Base-by-base conservation (phyloP, 2,888 invertebrate species). In the Tetragonisca angustula region DNA sequence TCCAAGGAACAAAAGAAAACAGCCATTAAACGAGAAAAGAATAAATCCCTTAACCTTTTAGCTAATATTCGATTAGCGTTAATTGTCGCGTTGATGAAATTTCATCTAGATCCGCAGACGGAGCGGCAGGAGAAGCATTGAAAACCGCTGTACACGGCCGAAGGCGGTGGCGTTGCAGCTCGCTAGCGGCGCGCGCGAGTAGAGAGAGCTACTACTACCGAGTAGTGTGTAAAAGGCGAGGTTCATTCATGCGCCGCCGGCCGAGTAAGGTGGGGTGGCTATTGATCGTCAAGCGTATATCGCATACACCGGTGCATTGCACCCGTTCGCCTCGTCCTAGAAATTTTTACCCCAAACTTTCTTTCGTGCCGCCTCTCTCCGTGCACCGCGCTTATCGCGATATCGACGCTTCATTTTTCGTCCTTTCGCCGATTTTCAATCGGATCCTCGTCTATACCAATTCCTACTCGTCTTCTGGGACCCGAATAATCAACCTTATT, bases 221-320 rank as follows among this genome's bases (percentile, higher is more conserved):
- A 86, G 84, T 85, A 87, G 88, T 86, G 87, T 88, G 88, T 88
- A 90, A 91, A 91, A 93, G 92, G 92, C 91, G 92, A 93, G 92
- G 93, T 94, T 94, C 94, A 94, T 94, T 94, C 94, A 94, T 94
- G 93, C 93, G 92, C 93, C 92, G 92, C 91, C 88, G 86, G 91
- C 91, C 91, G 91, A 92, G 92, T 92, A 91, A 81, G 93, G 93
- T 93, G 92, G 92, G 92, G 93, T 93, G 91, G 91, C 89, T 93
- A 94, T 93, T 94, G 94, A 94, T 94, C 93, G 93, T 36, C 43
- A 62, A 90, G 89, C 91, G 91, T 91, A 90, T 90, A 90, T 91
- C 88, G 87, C 89, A 89, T 85, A 84, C 64, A 75, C 84, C 89
- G 91, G 91, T 92, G 91, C 93, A 91, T 92, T 92, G 91, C 92